Base-by-base conservation (phyloP, 2,797 vertebrate species). In the Lerista edwardsae region DNA sequence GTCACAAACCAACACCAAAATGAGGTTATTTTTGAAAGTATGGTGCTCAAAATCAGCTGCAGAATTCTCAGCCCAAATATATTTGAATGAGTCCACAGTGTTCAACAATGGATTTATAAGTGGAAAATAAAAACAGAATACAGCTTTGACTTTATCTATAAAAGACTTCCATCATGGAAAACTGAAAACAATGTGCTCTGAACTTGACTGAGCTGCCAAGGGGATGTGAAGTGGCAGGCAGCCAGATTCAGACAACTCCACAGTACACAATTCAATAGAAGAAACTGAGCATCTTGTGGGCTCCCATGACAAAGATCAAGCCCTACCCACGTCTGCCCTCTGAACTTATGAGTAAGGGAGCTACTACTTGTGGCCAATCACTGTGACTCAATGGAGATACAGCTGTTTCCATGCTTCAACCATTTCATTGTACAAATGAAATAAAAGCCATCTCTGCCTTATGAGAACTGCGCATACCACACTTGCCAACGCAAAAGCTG, bases 381-480 rank as follows among this genome's bases (percentile, higher is more conserved):
- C 21, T n/a, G 61, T 73, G 73, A 59, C 57, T 73, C 86, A 19
- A 36, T 62, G 51, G 64, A 80, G 51, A 31, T n/a, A 29, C 61
- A 74, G 61, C 62, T 68, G 79, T 72, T 85, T 79, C 79, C 75
- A 73, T 59, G 44, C 34, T 29, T 61, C 77, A 79, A n/a, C 31
- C 72, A 68, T 69, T 51, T 51, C 80, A 29, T 34, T 64, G 34
- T 64, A 64, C 36, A 79, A 3, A 68, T 61, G 36, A 77, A 72
- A 29, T 36, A 36, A 75, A 69, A 34, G 75, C 6, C 4, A 14
- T 31, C 17, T 79, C 51, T 21, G 59, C 27, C 25, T 75, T 55
- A 31, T 62, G 23, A 80, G 47, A 69, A 69, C 11, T 68, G 64
- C 69, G 51, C 64, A 81, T 25, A 25, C 51, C 14, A 5, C 31